These are phyloP conservation scores for Eilema caniola DNA, from an alignment of 2,888 invertebrate genomes.

Conservation along the genomic window DNA sequence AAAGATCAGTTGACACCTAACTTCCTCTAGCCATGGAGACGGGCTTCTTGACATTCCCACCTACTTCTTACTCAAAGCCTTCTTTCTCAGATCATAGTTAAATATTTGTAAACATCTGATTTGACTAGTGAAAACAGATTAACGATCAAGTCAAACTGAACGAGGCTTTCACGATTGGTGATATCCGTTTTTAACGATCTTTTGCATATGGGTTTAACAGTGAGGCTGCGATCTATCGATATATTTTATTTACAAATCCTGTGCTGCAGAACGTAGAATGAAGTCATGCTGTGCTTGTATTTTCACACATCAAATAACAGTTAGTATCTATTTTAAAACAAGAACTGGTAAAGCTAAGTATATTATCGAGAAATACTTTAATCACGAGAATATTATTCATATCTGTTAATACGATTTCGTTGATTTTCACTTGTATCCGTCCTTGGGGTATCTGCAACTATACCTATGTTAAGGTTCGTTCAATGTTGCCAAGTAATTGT, in stretches of 20 bases:
- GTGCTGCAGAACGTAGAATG: too few species aligned
- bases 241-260: too few species aligned
- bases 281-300: background rate
- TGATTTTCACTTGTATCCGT: background rate
- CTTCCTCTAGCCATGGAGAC: background rate
- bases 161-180: background rate
- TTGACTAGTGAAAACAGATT: background rate
- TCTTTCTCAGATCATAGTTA: background rate
- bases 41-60: background rate
- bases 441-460: background rate
- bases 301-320: background rate
- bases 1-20: conserved; percentile 40
- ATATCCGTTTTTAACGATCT: background rate
- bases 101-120: background rate
- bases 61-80: background rate
- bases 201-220: too few species aligned
- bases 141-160: too few species aligned
- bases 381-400: background rate
- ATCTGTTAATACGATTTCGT: background rate
- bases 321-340: too few species aligned
- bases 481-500: background rate
- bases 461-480: background rate
- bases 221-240: too few species aligned
- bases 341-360: too few species aligned
- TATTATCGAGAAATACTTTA: too few species aligned